Evolutionary conservation across 2,888 invertebrate species (phyloP).

Genomic region (Encarsia formosa): DNA sequence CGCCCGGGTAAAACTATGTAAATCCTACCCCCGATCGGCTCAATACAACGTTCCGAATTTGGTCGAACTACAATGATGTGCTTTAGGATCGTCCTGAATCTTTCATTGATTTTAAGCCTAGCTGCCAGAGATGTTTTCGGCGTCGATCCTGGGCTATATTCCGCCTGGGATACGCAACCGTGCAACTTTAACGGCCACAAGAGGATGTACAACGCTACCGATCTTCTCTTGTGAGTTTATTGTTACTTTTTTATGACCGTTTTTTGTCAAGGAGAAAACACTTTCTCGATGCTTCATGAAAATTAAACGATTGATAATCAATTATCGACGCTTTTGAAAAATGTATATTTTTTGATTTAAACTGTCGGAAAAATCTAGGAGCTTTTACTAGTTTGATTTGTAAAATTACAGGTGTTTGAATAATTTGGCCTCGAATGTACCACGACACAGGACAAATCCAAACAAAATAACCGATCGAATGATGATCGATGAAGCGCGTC

Average conservation of each 20-base stretch:
- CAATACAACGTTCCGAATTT: not conserved
- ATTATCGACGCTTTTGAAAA: too few relatives aligned
- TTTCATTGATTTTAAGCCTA: slow-evolving; percentile 10
- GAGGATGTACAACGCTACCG: slow-evolving; percentile 35
- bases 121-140: not conserved
- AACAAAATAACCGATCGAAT: slow-evolving; percentile 9
- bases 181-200: slow-evolving; percentile 35
- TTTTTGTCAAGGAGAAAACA: too few relatives aligned
- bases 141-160: not conserved
- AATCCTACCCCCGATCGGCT: slow-evolving; percentile 13
- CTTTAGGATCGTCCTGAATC: slow-evolving; percentile 7
- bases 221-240: slow-evolving; percentile 42
- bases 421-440: slow-evolving; percentile 29
- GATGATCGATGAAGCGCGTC: slow-evolving; percentile 13
- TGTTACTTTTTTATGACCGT: too few relatives aligned
- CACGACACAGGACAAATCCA: slow-evolving; percentile 4
- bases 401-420: slow-evolving; percentile 43
- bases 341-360: too few relatives aligned
- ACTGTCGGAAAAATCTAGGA: not conserved
- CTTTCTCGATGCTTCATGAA: too few relatives aligned
- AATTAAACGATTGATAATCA: too few relatives aligned
- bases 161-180: slow-evolving; percentile 9
- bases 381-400: not conserved
- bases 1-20: slow-evolving; percentile 18
- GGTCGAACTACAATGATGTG: not conserved